Base-by-base conservation (phyloP, 2,797 vertebrate species). In the Amniataba percoides region DNA sequence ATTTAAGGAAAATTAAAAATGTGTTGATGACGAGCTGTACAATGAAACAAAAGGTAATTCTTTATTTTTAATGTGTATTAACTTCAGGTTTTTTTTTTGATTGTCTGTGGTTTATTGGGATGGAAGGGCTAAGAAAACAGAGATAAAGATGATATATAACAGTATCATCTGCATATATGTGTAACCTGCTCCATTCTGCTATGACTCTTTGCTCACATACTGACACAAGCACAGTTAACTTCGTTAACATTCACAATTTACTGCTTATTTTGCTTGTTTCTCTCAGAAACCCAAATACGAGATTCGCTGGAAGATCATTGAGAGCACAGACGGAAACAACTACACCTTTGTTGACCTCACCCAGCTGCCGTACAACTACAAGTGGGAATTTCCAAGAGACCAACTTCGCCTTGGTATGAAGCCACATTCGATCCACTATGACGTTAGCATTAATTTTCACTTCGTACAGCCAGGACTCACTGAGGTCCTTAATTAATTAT, bases 331-430 rank as follows among this genome's bases (percentile, higher is more conserved):
- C 3, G 97, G 97, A 55, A 99, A 99, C 84, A 96, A 89, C 70
- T 99, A 99, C 89, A 97, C 93, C 43, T 99, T 97, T 23, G 94
- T 99, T 0, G 97, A 99, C 68, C 98, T 97, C 21, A 94, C 94
- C 10, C 97, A 97, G 81, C 94, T 99, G 85, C 97, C 97, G 0
- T 99, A 99, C 94, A 96, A 96, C 34, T 93, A 96, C 62, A 95
- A 96, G 80, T 98, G 97, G 97, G 98, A 99, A 80, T 99, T 99
- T 87, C 98, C 98, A 46, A 92, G 98, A 43, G 96, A 97, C 74
- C 96, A 97, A 56, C 95, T 99, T 14, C 96, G 96, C 49, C 96
- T 99, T 3, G 98, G 98, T 99, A 93, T 74, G 81, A 46, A 34
- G 18, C 34, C 7, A 8, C 2, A 1, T 15, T n/a, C 4, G 2